Conservation (phyloP, 2,888 invertebrate species). For the Pheosia tremula region DNA sequence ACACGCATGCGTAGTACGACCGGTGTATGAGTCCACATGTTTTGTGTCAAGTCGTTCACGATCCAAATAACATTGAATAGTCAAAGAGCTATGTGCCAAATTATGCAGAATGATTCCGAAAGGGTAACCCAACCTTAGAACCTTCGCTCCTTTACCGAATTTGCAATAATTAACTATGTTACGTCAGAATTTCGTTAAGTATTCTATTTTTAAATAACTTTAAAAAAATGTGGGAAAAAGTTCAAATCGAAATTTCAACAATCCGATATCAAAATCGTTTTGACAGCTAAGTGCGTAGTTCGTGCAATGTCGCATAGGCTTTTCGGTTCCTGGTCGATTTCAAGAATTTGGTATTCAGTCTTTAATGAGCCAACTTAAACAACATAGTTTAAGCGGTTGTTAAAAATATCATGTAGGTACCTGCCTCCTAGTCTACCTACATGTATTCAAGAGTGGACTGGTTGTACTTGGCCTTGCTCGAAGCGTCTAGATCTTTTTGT, state of each 20-base stretch:
- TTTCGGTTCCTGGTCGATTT: too few species aligned
- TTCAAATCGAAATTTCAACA: too few species aligned
- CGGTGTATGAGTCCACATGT: conserved; percentile 3
- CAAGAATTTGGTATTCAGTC: too few species aligned
- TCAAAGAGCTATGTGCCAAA: background rate
- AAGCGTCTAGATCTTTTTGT: conserved; percentile 51
- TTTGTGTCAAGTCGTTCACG: conserved; percentile 9
- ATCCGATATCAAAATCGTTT: background rate
- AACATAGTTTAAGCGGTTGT: background rate
- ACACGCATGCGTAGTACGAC: background rate
- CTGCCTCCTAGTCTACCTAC: conserved; percentile 45
- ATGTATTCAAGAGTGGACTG: conserved; percentile 42
- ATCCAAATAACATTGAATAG: conserved; percentile 8
- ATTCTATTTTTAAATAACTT: too few species aligned
- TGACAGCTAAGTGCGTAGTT: background rate
- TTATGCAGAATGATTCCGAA: too few species aligned
- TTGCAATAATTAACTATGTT: too few species aligned
- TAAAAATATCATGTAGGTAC: background rate
- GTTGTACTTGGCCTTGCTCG: conserved; percentile 65
- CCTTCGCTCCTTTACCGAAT: too few species aligned
- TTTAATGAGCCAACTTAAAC: too few species aligned
- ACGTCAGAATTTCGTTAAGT: too few species aligned
- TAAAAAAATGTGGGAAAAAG: too few species aligned
- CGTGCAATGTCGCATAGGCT: background rate
- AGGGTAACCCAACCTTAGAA: too few species aligned